phyloP scores from a whole-genome alignment of 64 coral and sea anemone genomes.

The Actinia tenebrosa region DNA sequence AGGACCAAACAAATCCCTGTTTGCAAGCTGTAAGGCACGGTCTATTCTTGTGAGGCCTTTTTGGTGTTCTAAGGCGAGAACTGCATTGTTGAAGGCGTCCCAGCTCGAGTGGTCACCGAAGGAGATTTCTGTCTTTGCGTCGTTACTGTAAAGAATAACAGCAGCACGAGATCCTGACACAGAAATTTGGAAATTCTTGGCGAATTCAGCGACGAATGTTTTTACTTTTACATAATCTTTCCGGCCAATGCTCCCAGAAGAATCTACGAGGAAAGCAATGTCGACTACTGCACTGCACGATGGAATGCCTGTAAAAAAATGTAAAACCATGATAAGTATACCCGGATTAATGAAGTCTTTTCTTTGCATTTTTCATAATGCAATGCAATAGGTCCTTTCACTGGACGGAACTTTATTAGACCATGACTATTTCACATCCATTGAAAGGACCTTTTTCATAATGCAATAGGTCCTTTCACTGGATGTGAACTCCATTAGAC shows the following conservation, averaged over 20 bases:
- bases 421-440: too few species aligned
- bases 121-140: background rate
- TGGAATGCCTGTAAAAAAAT: slow-evolving; percentile 14
- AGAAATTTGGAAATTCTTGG: slow-evolving; percentile 33
- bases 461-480: too few species aligned
- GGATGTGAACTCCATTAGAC: too few species aligned
- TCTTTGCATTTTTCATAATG: too few species aligned
- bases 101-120: background rate
- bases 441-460: too few species aligned
- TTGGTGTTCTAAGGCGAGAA: slow-evolving; percentile 13
- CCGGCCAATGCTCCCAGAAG: slow-evolving; percentile 17
- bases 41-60: slow-evolving; percentile 42
- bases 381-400: too few species aligned
- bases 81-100: slow-evolving; percentile 7
- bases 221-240: slow-evolving; percentile 20
- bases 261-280: slow-evolving; percentile 22
- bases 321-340: background rate
- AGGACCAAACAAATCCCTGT: slow-evolving; percentile 20
- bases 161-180: slow-evolving; percentile 31
- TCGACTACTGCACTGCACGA: slow-evolving; percentile 8
- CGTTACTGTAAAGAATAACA: slow-evolving; percentile 30
- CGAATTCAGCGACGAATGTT: slow-evolving; percentile 2
- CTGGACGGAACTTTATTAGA: too few species aligned
- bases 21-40: slow-evolving; percentile 14
- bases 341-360: background rate